These are phyloP conservation scores for Charadrius vociferus DNA, from an alignment of 2,113 vertebrate species.

Conservation along the genomic window DNA sequence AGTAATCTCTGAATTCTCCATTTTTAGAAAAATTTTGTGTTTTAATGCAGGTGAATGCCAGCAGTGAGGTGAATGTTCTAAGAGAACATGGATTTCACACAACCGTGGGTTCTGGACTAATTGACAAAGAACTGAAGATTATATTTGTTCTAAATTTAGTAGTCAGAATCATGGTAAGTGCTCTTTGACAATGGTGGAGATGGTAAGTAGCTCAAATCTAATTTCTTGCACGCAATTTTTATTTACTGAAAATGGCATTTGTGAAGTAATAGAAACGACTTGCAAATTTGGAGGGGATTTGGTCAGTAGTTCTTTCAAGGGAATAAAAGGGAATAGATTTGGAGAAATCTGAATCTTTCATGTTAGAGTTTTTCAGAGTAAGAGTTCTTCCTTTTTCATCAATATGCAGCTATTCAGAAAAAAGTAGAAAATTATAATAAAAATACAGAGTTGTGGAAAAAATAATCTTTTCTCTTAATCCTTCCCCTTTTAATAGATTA, in stretches of 20 bases:
- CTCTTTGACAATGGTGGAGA: background rate
- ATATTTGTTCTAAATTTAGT: background rate
- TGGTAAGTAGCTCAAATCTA: background rate
- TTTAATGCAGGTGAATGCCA: background rate
- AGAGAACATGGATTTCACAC: background rate
- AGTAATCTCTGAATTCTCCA: constrained; percentile 5
- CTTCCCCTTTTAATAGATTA: background rate
- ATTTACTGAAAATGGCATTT: background rate
- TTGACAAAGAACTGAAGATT: background rate
- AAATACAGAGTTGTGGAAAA: background rate
- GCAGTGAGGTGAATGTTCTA: background rate
- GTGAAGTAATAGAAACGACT: background rate
- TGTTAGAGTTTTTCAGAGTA: background rate
- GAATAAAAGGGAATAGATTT: background rate
- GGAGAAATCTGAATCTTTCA: background rate
- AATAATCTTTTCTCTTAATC: background rate
- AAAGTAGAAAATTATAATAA: background rate
- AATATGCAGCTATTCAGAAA: background rate
- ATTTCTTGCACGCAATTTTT: background rate
- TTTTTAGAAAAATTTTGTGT: constrained; percentile 5
- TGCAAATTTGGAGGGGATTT: background rate
- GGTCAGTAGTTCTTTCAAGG: background rate
- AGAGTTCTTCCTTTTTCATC: background rate
- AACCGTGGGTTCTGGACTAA: background rate
- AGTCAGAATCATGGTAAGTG: background rate